A percentile compares a stretch with the other conserved stretches of the same genome.
phyloP scores from a whole-genome alignment of 2,113 vertebrate species.

The Ornithorhynchus anatinus region DNA sequence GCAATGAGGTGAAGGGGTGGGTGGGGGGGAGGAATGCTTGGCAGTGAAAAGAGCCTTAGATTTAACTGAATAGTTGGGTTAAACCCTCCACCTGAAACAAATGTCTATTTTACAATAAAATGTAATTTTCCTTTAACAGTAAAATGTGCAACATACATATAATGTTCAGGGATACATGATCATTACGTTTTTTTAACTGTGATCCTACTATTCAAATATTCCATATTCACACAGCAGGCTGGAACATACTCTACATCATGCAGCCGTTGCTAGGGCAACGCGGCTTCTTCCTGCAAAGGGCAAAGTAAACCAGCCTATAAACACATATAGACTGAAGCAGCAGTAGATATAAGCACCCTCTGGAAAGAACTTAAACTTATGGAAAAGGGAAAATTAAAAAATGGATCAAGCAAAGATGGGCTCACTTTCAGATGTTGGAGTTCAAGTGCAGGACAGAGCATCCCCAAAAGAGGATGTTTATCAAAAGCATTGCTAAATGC shows the following conservation, averaged over 20 bases:
- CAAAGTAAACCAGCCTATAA: conserved; percentile 53
- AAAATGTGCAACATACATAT: not conserved
- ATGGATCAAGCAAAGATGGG: not conserved
- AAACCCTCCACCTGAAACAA: not conserved
- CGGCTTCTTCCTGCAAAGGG: conserved; percentile 15
- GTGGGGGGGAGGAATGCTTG: not conserved
- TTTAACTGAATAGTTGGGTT: not conserved
- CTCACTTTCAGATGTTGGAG: conserved; percentile 46
- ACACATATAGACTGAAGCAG: conserved; percentile 7
- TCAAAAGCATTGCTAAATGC: not conserved
- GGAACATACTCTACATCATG: not conserved
- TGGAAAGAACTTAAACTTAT: conserved; percentile 26
- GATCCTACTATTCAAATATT: conserved; percentile 17
- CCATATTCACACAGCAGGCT: conserved; percentile 29
- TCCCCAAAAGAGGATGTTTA: conserved; percentile 23
- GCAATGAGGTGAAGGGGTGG: not conserved
- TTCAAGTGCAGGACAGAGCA: conserved; percentile 46
- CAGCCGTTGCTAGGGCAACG: conserved; percentile 45
- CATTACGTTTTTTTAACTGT: not conserved
- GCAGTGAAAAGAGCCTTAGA: not conserved
- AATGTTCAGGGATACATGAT: not conserved
- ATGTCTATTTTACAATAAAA: not conserved
- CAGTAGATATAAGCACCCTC: not conserved
- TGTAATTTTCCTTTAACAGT: not conserved
- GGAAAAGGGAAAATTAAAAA: not conserved